These are phyloP conservation scores for Netelia virgata DNA, from an alignment of 2,888 invertebrate species.

Conservation along the genomic window DNA sequence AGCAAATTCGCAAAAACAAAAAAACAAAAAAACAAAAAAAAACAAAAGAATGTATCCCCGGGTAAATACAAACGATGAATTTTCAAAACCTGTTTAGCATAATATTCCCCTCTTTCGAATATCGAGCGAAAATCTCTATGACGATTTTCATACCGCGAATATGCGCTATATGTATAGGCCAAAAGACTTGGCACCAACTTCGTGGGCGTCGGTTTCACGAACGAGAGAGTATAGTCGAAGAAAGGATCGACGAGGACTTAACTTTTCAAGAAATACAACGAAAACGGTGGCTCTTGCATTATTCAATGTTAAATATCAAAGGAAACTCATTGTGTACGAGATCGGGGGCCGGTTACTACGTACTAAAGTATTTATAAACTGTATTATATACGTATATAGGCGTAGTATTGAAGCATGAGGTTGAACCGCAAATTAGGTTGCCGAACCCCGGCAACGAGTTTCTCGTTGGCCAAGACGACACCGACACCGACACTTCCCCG, in stretches of 20 bases:
- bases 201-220: slow-evolving; percentile 9
- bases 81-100: slow-evolving; percentile 35
- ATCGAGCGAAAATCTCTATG: slow-evolving; percentile 20
- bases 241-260: slow-evolving; percentile 39
- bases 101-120: slow-evolving; percentile 8
- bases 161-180: neutral
- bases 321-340: slow-evolving; percentile 45
- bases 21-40: neutral
- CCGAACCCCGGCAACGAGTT: slow-evolving; percentile 21
- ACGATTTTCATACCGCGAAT: neutral
- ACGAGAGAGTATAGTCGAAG: neutral
- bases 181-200: neutral
- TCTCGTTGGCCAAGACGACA: slow-evolving; percentile 39
- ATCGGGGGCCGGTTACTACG: neutral
- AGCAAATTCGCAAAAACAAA: neutral
- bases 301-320: slow-evolving; percentile 56
- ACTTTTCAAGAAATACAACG: slow-evolving; percentile 35
- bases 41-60: neutral
- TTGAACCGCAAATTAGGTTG: slow-evolving; percentile 49
- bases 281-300: slow-evolving; percentile 46
- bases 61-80: slow-evolving; percentile 11
- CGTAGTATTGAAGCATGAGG: slow-evolving; percentile 8
- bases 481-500: slow-evolving; percentile 37
- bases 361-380: slow-evolving; percentile 32
- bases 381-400: slow-evolving; percentile 6